Evolutionary conservation across 2,113 vertebrate genomes (phyloP).

Genomic region (Erythrocercus mccallii): DNA sequence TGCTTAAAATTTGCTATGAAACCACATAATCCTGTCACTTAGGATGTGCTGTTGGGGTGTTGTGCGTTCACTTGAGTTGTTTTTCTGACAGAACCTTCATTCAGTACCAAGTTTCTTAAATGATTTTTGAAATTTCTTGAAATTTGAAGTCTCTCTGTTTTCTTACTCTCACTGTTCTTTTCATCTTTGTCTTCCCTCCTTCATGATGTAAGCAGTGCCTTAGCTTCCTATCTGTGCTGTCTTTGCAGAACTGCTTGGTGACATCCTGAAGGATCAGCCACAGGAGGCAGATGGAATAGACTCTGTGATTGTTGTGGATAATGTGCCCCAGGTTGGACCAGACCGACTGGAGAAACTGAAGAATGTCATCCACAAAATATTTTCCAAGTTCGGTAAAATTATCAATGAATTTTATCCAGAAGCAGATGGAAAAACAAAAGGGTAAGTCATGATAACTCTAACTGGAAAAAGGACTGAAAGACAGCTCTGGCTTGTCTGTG

Average conservation of each 20-base stretch:
- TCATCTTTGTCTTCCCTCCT: not conserved
- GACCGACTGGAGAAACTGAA: slow-evolving; percentile 94
- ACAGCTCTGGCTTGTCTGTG: not conserved
- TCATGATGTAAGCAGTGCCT: not conserved
- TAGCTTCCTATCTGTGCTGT: not conserved
- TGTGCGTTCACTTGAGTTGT: not conserved
- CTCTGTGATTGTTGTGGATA: slow-evolving; percentile 94
- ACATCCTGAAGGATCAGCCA: slow-evolving; percentile 87
- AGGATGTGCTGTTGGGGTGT: not conserved
- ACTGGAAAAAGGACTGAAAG: not conserved
- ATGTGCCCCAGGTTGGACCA: slow-evolving; percentile 93
- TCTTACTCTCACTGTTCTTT: not conserved
- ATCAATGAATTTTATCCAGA: slow-evolving; percentile 96
- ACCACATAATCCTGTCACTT: not conserved
- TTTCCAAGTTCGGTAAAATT: slow-evolving; percentile 98
- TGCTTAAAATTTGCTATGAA: not conserved
- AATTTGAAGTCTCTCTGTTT: not conserved
- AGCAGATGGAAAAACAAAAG: slow-evolving; percentile 90
- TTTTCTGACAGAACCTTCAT: fast-evolving
- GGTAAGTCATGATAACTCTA: slow-evolving; percentile 70
- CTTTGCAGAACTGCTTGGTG: slow-evolving; percentile 79
- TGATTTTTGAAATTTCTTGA: not conserved
- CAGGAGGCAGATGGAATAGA: slow-evolving; percentile 96
- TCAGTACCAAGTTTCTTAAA: not conserved
- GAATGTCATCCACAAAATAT: slow-evolving; percentile 98